A percentile compares a stretch with the other conserved stretches of the same genome.
phyloP scores from a whole-genome alignment of 2,797 vertebrate genomes.

The Adelosebastes latens region DNA sequence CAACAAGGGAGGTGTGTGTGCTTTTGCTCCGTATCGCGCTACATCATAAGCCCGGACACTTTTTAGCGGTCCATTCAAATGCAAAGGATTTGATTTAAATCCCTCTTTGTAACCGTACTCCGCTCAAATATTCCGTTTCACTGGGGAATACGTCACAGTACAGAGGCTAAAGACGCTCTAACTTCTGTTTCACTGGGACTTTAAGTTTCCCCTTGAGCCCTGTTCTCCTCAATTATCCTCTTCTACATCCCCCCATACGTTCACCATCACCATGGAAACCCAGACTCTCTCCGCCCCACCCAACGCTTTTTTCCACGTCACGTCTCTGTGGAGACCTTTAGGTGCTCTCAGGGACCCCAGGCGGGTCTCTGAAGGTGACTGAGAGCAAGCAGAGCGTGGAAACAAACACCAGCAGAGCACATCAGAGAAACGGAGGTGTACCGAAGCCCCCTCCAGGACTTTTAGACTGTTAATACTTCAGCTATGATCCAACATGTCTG shows the following conservation, averaged over 20 bases:
- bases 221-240: conserved; percentile 2
- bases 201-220: conserved; percentile 10
- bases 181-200: too few species aligned
- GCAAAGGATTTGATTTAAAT: too few species aligned
- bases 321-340: conserved; percentile 29
- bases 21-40: rapidly evolving
- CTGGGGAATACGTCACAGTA: too few species aligned
- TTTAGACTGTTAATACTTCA: not conserved
- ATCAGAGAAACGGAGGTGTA: not conserved
- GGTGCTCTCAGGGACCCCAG: conserved; percentile 5
- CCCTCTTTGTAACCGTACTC: too few species aligned
- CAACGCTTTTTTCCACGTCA: not conserved
- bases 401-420: not conserved
- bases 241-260: not conserved
- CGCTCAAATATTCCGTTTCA: too few species aligned
- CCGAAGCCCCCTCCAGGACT: not conserved
- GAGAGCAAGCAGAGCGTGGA: not conserved
- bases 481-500: not conserved
- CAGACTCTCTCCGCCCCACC: not conserved
- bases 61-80: too few species aligned
- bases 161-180: too few species aligned
- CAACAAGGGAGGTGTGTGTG: too few species aligned
- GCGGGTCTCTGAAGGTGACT: not conserved
- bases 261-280: conserved; percentile 38
- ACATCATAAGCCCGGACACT: too few species aligned